Evolutionary conservation across 2,888 invertebrate genomes (phyloP).

Genomic region (Cylindroiulus punctatus): DNA sequence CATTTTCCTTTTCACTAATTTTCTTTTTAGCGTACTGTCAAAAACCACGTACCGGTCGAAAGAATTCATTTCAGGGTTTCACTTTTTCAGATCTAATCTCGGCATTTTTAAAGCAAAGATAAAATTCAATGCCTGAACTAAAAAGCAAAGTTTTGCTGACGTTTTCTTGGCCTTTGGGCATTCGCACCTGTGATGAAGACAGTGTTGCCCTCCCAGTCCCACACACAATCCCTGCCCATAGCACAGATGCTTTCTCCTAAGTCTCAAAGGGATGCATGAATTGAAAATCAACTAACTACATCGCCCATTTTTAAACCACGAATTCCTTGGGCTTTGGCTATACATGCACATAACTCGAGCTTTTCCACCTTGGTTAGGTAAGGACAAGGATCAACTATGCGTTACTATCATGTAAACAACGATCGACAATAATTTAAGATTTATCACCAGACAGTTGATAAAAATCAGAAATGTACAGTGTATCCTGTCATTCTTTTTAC

Average conservation of each 20-base stretch:
- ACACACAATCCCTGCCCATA: not conserved
- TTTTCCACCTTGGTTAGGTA: not conserved
- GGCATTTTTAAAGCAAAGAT: not conserved
- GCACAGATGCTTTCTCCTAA: not conserved
- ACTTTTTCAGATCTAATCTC: conserved; percentile 10
- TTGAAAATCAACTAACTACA: not conserved
- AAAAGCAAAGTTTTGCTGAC: conserved; percentile 2
- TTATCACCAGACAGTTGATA: not conserved
- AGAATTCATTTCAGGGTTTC: conserved; percentile 18
- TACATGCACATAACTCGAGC: no score
- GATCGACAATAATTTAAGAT: not conserved
- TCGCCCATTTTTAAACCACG: no score
- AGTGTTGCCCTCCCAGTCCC: not conserved
- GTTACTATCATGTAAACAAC: not conserved
- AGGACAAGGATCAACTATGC: not conserved
- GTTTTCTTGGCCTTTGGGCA: not conserved
- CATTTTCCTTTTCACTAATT: not conserved
- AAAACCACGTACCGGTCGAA: not conserved
- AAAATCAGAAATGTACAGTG: not conserved
- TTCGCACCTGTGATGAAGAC: not conserved
- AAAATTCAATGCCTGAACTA: not conserved
- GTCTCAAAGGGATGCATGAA: not conserved
- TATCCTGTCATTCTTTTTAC: no score
- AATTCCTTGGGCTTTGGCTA: no score
- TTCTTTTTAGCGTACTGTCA: not conserved